phyloP scores from a whole-genome alignment of 2,797 vertebrate genomes.

The Pangasius djambal region DNA sequence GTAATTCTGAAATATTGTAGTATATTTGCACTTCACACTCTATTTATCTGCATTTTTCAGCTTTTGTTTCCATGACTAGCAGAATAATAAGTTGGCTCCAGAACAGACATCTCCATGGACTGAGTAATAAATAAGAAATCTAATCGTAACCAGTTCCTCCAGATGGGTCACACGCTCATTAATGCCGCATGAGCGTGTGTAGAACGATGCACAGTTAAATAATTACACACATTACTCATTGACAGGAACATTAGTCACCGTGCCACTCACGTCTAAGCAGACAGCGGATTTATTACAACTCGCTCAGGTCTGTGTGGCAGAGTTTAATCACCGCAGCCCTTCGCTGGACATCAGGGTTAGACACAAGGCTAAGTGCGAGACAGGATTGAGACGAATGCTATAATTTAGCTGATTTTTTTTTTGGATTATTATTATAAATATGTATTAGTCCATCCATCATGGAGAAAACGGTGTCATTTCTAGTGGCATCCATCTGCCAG shows the following conservation, averaged over 20 bases:
- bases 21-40: neutral
- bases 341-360: conserved; percentile 11
- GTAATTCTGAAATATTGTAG: neutral
- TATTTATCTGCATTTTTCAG: neutral
- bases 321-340: conserved; percentile 17
- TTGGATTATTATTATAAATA: neutral
- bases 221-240: conserved; percentile 44
- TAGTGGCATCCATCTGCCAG: neutral
- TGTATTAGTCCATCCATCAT: neutral
- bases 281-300: conserved; percentile 24
- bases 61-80: neutral
- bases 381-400: neutral
- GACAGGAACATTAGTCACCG: conserved; percentile 40
- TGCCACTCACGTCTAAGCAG: conserved; percentile 29
- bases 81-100: neutral
- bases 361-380: neutral
- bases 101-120: neutral
- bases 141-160: neutral
- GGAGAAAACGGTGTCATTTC: neutral
- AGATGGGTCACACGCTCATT: conserved; percentile 16
- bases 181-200: neutral
- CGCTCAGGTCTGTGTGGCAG: conserved; percentile 24
- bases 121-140: conserved; percentile 25
- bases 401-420: neutral
- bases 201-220: conserved; percentile 25